phyloP scores from a whole-genome alignment of 2,113 vertebrate species.

The Nettapus auritus region DNA sequence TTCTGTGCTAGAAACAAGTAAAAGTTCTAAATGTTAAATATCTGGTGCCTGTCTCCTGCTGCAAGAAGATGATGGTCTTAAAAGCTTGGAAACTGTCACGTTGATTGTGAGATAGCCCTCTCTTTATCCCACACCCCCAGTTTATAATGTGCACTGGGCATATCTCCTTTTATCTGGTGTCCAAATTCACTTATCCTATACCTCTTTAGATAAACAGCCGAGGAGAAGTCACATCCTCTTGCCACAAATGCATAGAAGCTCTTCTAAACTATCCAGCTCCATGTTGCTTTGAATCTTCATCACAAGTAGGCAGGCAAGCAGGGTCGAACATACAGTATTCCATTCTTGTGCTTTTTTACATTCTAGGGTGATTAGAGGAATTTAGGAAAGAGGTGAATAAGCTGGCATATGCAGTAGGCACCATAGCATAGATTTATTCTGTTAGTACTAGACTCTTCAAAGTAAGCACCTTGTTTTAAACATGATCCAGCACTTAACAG shows the following conservation, averaged over 20 bases:
- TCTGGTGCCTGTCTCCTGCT: neutral
- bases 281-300: neutral
- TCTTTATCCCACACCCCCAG: neutral
- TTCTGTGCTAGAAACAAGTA: conserved; percentile 67
- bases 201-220: neutral
- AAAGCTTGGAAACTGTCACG: neutral
- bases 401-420: too few relatives aligned
- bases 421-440: neutral
- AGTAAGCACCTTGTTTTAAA: neutral
- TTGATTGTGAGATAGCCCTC: neutral
- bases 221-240: neutral
- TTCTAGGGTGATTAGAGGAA: neutral
- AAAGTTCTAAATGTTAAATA: conserved; percentile 43
- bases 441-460: neutral
- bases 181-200: neutral
- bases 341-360: neutral
- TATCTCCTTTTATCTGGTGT: neutral
- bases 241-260: neutral
- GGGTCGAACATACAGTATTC: neutral
- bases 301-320: neutral
- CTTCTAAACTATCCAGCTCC: neutral
- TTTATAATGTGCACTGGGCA: neutral
- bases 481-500: neutral
- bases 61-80: neutral
- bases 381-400: neutral